Base-by-base conservation (phyloP, 2,888 invertebrate genomes). In the Sabatieria punctata region DNA sequence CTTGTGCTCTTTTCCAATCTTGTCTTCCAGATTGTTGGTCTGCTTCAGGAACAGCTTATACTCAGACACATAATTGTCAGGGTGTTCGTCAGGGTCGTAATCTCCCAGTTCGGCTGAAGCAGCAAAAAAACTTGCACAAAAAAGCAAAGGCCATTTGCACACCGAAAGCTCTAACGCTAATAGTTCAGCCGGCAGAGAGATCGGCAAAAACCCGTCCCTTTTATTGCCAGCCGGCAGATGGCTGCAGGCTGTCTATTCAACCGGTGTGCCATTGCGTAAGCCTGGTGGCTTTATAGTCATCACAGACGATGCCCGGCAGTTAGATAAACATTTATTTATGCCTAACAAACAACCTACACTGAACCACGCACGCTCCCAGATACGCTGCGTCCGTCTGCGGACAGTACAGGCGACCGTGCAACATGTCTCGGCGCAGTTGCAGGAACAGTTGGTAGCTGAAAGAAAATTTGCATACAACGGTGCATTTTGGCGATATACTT, bases 331-430 rank as follows among this genome's bases (percentile, higher is more conserved):
- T 27, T n/a, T n/a, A n/a, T n/a, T n/a, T n/a, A 15, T 15, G 6
- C 8, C 15, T 21, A 49, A 49, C n/a, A n/a, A 4, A 19, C 22
- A 19, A 65, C 75, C 71, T 72, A 89, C 89, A 85, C 75, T 93
- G 91, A 55, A 91, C 78, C 59, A 91, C 83, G 60, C 85, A 79
- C 41, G 88, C 86, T 51, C 85, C 88, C 49, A 93, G 72, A 67
- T 82, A 78, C 18, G 88, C 82, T 25, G 86, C 85, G 52, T 68
- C 67, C 43, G 57, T 57, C 39, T 82, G 75, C 6, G 85, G 82
- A 68, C 89, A 91, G 68, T 89, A 85, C 23, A 95, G 73, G 42
- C 95, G 76, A 2, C 95, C 93, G 71, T 93, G 93, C 41, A 88
- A 76, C 52, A 95, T 75, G 70, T 95, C 95, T 60, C 93, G 74